A percentile compares a stretch with the other conserved stretches of the same genome.
phyloP scores from a whole-genome alignment of 2,113 vertebrate species.

The Perccottus glenii region DNA sequence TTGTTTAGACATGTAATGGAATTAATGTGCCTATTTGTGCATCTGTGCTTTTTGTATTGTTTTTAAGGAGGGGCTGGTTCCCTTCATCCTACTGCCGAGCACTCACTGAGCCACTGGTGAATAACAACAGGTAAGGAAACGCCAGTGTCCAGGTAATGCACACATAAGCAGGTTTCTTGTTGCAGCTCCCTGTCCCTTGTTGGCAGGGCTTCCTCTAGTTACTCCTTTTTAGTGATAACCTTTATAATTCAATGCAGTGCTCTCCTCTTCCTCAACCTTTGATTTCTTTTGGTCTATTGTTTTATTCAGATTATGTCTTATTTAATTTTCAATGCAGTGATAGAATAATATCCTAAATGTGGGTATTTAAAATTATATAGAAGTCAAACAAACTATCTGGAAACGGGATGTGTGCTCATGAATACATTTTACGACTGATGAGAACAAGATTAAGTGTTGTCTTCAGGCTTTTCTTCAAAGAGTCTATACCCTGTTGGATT shows the following conservation, averaged over 20 bases:
- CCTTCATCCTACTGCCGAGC: conserved; percentile 89
- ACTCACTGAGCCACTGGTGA: conserved; percentile 82
- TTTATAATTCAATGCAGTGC: conserved; percentile 37
- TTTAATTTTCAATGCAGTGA: background rate
- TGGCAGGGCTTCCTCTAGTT: conserved; percentile 57
- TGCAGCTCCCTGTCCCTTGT: conserved; percentile 63
- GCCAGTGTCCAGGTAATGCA: conserved; percentile 40
- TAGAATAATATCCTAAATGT: too few species aligned
- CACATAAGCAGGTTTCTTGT: conserved; percentile 50
- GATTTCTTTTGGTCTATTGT: conserved; percentile 32
- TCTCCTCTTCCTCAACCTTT: conserved; percentile 51
- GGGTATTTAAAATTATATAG: background rate
- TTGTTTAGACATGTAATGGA: too few species aligned
- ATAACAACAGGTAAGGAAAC: conserved; percentile 82
- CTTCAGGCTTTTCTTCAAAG: conserved; percentile 58
- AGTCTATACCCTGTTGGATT: conserved; percentile 51
- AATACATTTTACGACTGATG: conserved; percentile 33
- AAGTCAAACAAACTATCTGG: conserved; percentile 30
- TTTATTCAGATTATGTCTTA: background rate
- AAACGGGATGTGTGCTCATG: conserved; percentile 49
- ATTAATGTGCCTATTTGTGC: conserved; percentile 8
- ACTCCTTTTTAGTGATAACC: conserved; percentile 46
- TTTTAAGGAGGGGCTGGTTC: conserved; percentile 95
- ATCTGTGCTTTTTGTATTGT: conserved; percentile 23
- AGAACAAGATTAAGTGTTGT: conserved; percentile 21